Base-by-base conservation (phyloP, 2,888 invertebrate species). In the Serrognathus titanus region DNA sequence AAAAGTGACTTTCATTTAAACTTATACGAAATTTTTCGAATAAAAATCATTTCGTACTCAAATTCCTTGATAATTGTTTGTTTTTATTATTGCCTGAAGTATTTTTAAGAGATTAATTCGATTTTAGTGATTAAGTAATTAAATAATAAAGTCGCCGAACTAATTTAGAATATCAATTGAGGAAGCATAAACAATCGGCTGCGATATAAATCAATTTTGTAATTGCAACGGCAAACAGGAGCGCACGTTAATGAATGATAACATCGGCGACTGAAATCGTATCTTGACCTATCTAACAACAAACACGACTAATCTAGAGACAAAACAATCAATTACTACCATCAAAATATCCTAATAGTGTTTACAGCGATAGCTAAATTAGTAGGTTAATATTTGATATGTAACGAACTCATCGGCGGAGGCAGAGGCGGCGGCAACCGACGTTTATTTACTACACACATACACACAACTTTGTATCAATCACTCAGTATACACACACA, bases 311-410 rank as follows among this genome's bases (percentile, higher is more conserved):
- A 63, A 65, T 62, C 60, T 61, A 58, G 59, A 63, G 64, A 62
- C 62, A 65, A 64, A 67, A 66, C 66, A 68, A 69, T 69, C 64
- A 67, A 65, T 69, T 67, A 68, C 61, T 60, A 56, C 63, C 64
- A 63, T 67, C 66, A 63, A 66, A 68, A 66, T 68, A 69, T 69
- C 66, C 65, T 66, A 70, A 69, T 69, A 66, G 64, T 64, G 67
- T 70, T 71, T 68, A 65, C 68, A 62, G 63, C 66, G 70, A 70
- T 71, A 72, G 71, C 68, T 65, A 65, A 69, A 69, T 70, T 70
- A 69, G 70, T 69, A 66, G 66, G 66, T 70, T 69, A 72, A 72
- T 73, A 73, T 73, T 73, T 72, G 71, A 70, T 69, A 67, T 61
- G 35, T 10, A 20, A 48, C 63, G 67, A 16, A 57, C 31, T 36